Conservation (phyloP, 2,888 invertebrate genomes). For the Cryptocheilus praepositus region DNA sequence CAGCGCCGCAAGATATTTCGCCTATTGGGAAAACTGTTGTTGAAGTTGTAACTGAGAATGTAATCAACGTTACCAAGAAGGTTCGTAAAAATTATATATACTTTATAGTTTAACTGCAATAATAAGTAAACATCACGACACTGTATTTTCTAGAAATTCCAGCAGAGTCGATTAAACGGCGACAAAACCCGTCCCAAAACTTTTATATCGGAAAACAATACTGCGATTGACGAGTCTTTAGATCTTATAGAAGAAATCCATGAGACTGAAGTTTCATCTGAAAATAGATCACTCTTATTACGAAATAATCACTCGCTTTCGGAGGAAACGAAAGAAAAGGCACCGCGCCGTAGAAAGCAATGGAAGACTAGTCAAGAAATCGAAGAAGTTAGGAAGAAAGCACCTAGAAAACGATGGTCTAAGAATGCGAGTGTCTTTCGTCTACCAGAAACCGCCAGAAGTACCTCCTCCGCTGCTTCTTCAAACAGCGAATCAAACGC, state of each 20-base stretch:
- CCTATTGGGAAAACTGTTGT: neutral
- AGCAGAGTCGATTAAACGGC: conserved; percentile 18
- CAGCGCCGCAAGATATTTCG: neutral
- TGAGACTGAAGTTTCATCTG: conserved; percentile 7
- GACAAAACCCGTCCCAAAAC: neutral
- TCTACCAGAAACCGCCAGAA: conserved; percentile 33
- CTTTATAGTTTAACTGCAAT: neutral
- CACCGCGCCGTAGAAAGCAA: conserved; percentile 32
- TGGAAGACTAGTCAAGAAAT: conserved; percentile 35
- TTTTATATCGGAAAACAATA: conserved; percentile 14
- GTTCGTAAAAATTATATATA: neutral
- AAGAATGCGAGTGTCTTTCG: conserved; percentile 52
- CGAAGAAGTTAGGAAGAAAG: conserved; percentile 34
- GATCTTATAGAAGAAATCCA: conserved; percentile 54
- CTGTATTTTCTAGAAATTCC: neutral
- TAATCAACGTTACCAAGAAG: neutral
- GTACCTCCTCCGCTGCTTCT: conserved; percentile 22
- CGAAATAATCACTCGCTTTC: no score
- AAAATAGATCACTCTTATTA: no score
- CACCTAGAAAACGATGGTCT: conserved; percentile 63
- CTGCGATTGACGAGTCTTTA: conserved; percentile 42
- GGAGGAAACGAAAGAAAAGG: conserved; percentile 11
- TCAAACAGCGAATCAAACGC: conserved; percentile 16
- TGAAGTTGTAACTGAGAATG: neutral
- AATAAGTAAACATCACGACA: no score